Percentiles rank a stretch among this genome's conserved stretches.
Conservation (phyloP, 1,140 invertebrate genomes). For the Drosophila tsacasi region DNA sequence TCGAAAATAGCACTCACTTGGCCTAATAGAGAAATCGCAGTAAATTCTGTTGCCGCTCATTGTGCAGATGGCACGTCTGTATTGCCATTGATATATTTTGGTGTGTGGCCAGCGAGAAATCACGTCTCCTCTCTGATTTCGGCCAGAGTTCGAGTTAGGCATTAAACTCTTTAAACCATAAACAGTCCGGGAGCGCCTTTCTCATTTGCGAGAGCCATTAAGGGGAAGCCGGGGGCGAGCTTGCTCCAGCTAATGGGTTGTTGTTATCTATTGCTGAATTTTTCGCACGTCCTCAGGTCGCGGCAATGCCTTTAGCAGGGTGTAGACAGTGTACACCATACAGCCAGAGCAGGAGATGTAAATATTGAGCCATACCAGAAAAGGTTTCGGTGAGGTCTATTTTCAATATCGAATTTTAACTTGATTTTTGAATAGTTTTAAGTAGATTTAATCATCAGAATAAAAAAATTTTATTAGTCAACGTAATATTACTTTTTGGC, state of each 20-base stretch:
- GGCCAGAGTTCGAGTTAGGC: conserved; percentile 7
- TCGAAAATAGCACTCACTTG: conserved; percentile 38
- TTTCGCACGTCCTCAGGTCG: conserved; percentile 46
- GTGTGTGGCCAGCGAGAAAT: conserved; percentile 39
- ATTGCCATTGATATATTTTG: conserved; percentile 37
- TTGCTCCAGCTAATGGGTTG: conserved; percentile 25
- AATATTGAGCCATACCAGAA: neutral
- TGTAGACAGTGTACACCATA: conserved; percentile 19
- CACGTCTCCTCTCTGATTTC: conserved; percentile 46
- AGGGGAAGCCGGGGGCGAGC: neutral
- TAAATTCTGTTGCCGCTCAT: conserved; percentile 41
- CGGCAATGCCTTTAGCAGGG: conserved; percentile 10
- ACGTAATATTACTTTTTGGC: too few species aligned
- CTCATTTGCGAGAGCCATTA: conserved; percentile 45
- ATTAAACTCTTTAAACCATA: conserved; percentile 63
- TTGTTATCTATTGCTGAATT: conserved; percentile 60
- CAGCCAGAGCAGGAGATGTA: neutral
- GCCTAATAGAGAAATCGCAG: conserved; percentile 64
- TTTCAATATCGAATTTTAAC: neutral
- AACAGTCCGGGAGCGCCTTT: conserved; percentile 38
- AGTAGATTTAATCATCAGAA: neutral
- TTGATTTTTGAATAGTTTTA: neutral
- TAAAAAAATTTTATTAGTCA: too few species aligned
- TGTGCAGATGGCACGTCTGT: conserved; percentile 57
- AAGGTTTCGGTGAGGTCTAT: neutral